phyloP scores from a whole-genome alignment of 2,113 vertebrate genomes.

The Phalacrocorax carbo region DNA sequence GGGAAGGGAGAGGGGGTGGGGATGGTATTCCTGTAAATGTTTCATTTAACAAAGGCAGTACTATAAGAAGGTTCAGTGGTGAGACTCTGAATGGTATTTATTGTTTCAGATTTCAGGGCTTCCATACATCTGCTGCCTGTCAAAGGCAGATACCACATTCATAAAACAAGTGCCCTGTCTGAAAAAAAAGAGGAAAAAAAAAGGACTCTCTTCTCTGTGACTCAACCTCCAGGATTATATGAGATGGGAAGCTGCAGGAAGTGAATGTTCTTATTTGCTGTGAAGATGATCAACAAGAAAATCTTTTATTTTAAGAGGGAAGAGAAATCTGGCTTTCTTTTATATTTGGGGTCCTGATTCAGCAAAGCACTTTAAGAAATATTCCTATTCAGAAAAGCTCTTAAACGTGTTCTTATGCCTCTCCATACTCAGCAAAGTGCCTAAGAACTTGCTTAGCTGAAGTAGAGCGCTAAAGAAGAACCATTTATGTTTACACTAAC shows the following conservation, averaged over 20 bases:
- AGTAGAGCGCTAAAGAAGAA: not conserved
- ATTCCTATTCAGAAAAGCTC: not conserved
- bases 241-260: not conserved
- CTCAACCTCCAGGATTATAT: not conserved
- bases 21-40: conserved; percentile 82
- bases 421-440: not conserved
- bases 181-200: not conserved
- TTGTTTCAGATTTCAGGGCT: conserved; percentile 85
- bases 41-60: conserved; percentile 86
- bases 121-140: conserved; percentile 89
- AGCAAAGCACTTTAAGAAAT: not conserved
- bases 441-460: conserved; percentile 4
- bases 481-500: conserved; percentile 6
- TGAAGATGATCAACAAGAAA: not conserved
- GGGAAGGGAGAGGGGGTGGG: conserved; percentile 25
- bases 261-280: conserved; percentile 37
- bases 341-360: not conserved
- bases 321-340: not conserved
- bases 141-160: conserved; percentile 86
- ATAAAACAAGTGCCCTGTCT: conserved; percentile 80
- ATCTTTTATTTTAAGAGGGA: not conserved
- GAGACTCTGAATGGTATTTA: conserved; percentile 86
- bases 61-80: conserved; percentile 69
- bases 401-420: not conserved
- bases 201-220: not conserved